phyloP scores from a whole-genome alignment of 2,113 vertebrate species.

The Ameiurus melas region DNA sequence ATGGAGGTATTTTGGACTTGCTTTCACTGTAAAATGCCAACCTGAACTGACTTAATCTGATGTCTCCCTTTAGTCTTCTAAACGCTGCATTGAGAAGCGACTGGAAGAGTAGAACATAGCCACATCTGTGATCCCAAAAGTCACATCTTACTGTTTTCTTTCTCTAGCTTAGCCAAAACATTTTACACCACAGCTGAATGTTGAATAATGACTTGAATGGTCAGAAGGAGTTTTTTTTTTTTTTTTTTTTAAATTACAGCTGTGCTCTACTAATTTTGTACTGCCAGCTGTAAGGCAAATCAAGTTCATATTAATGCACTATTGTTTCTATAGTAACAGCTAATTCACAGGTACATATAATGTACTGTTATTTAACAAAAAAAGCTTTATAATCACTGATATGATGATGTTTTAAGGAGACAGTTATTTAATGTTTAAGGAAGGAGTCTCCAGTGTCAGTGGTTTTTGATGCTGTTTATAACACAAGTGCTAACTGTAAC shows the following conservation, averaged over 20 bases:
- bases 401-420: neutral
- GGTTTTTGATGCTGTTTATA: neutral
- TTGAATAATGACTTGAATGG: neutral
- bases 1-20: neutral
- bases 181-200: neutral
- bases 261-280: no score
- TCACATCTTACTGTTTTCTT: neutral
- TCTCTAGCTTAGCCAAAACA: neutral
- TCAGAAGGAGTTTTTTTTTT: neutral
- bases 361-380: no score
- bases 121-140: neutral
- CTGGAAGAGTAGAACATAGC: neutral
- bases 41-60: neutral
- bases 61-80: neutral
- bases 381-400: neutral
- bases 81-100: neutral
- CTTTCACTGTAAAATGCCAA: slow-evolving; percentile 11
- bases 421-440: neutral
- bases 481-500: neutral
- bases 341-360: no score
- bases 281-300: no score
- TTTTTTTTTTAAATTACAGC: no score
- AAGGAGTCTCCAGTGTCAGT: neutral
- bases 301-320: neutral
- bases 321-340: neutral